Evolutionary conservation across 2,797 vertebrate species (phyloP), one percentile per base, ranked within the genome.

Genomic region (Knipowitschia caucasica): DNA sequence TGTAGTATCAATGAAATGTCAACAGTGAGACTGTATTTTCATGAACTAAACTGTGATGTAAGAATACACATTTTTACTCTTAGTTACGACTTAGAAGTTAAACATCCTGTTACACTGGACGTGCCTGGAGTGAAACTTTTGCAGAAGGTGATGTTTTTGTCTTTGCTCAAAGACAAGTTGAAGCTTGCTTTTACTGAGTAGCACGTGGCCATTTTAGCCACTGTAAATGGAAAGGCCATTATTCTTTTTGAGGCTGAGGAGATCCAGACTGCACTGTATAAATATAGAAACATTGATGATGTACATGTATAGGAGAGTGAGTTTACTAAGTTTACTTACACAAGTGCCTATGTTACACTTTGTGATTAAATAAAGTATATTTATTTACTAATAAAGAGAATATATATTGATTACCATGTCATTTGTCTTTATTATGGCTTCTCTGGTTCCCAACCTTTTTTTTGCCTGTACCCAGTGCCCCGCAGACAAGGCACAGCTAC

Each of bases 371-470:
- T 46, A 18, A 30, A 29, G 4, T 30, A 17, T 46, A 46, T 46
- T 46, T 46, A 46, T 46, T n/a, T 46, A 46, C 44, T 46, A 46
- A 46, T 30, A 46, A 30, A 12, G 10, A 11, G 44, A 17, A 11
- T 20, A 2, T n/a, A 5, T 18, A 7, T 30, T 29, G 4, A 10
- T 39, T 29, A 10, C 18, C 5, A 4, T 18, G n/a, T 17, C n/a
- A 27, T 17, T n/a, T 7, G 3, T 5, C 23, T 15, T 21, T n/a
- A 25, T 7, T 21, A 12, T 20, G 10, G 5, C 38, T n/a, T 34
- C n/a, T 34, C 5, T 34, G 14, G n/a, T n/a, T n/a, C n/a, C n/a
- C n/a, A n/a, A n/a, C n/a, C n/a, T 29, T 2, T 29, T 29, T 29
- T 29, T 29, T 29, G n/a, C n/a, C n/a, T n/a, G n/a, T n/a, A n/a